phyloP scores from a whole-genome alignment of 1,140 invertebrate genomes.

The Dreissena rostriformis region DNA sequence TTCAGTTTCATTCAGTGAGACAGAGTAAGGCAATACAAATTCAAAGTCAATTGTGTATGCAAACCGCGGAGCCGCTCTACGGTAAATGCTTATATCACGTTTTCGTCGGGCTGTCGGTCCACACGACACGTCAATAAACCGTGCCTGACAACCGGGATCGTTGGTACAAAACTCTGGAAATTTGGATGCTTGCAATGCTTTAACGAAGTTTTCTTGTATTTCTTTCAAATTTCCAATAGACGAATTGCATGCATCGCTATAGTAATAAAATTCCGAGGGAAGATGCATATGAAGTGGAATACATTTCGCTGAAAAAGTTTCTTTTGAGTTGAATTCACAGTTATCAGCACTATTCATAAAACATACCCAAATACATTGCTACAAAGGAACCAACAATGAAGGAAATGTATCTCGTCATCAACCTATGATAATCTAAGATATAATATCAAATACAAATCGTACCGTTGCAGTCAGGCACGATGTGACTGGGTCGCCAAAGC shows the following conservation, averaged over 20 bases:
- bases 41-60: slow-evolving; percentile 23
- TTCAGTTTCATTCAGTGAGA: background rate
- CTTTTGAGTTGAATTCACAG: too few species aligned
- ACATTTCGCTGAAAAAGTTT: too few species aligned
- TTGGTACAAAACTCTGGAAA: slow-evolving; percentile 9
- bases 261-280: slow-evolving; percentile 36
- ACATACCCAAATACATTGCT: too few species aligned
- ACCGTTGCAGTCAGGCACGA: slow-evolving; percentile 46
- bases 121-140: slow-evolving; percentile 5
- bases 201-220: slow-evolving; percentile 24
- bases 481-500: slow-evolving; percentile 34
- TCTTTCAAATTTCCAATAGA: background rate
- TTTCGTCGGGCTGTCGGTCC: slow-evolving; percentile 16
- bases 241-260: slow-evolving; percentile 17
- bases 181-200: slow-evolving; percentile 3
- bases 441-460: too few species aligned
- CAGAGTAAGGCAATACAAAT: background rate
- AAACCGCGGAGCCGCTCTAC: background rate
- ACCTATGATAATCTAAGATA: too few species aligned
- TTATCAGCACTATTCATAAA: too few species aligned
- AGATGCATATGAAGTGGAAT: slow-evolving; percentile 15
- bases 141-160: slow-evolving; percentile 4
- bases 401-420: too few species aligned
- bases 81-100: background rate
- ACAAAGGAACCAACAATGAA: too few species aligned